Evolutionary conservation across 2,797 vertebrate genomes (phyloP).

Genomic region (Eutrigla gurnardus): DNA sequence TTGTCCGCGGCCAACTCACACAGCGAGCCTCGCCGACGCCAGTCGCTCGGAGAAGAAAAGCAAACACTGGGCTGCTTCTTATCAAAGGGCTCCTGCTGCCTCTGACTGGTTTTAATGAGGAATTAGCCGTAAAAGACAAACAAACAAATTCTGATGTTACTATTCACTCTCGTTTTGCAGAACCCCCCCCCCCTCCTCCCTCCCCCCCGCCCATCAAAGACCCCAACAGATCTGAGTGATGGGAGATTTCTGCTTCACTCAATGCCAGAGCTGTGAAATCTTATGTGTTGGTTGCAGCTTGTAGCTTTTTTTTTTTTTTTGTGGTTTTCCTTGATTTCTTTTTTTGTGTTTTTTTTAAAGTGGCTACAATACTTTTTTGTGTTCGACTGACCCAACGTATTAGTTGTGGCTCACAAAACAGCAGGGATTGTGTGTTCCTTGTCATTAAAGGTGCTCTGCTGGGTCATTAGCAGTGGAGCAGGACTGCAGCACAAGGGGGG

Average conservation of each 20-base stretch:
- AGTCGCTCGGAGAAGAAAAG: constrained; percentile 65
- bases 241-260: constrained; percentile 56
- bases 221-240: constrained; percentile 62
- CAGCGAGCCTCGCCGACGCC: constrained; percentile 64
- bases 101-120: constrained; percentile 78
- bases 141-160: constrained; percentile 68
- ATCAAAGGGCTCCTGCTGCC: constrained; percentile 80
- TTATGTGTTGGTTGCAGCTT: constrained; percentile 47
- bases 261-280: constrained; percentile 37
- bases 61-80: constrained; percentile 70
- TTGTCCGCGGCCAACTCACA: constrained; percentile 59
- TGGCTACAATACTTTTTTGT: constrained; percentile 56
- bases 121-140: constrained; percentile 76
- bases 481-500: constrained; percentile 51
- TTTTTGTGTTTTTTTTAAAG: constrained; percentile 25
- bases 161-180: constrained; percentile 34
- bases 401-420: constrained; percentile 67
- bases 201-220: constrained; percentile 68
- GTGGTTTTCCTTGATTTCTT: constrained; percentile 53
- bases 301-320: constrained; percentile 35
- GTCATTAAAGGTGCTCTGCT: constrained; percentile 79
- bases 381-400: constrained; percentile 74
- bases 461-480: constrained; percentile 73
- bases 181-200: neutral
- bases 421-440: constrained; percentile 71